Base-by-base conservation (phyloP, 2,888 invertebrate genomes). In the Drosophila kanekoi region DNA sequence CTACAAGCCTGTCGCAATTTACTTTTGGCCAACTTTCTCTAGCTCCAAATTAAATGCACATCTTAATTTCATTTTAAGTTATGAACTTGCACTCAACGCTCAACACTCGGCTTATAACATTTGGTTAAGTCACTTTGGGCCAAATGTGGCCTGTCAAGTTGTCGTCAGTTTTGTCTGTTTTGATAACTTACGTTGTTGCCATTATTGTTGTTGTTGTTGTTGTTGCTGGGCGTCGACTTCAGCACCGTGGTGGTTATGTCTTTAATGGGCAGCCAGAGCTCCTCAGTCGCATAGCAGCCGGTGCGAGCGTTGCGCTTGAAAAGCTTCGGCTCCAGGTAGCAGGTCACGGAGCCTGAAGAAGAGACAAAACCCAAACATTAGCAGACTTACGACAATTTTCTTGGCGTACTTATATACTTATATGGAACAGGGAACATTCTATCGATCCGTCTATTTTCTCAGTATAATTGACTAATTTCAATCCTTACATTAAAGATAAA, bases 191-290 rank as follows among this genome's bases (percentile, higher is more conserved):
- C 84, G 61, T 81, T 81, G 38, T 62, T 72, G 44, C 54, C 79
- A 45, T 77, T 74, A 38, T 66, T 82, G 41, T 56, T 76, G 16
- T 78, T 79, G 51, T 78, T 81, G 18, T 62, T 87, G 44, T 86
- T 82, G 28, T 69, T 83, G 51, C 11, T 68, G 54, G 88, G 83
- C 4, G 80, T 69, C 20, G 78, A 73, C 58, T 84, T 90, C 23
- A 82, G 72, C 40, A 89, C 82, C 3, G 92, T 92, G 6, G 91
- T 90, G 28, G 87, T 92, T 64, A 92, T 92, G 65, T 92, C 93
- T 74, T 91, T 92, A 33, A 92, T 91, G 9, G 92, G 92, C 73
- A 91, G 71, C 93, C 93, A 92, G 9, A 92, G 78, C 73, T 92
- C 92, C 48, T 92, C 92, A 3, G 91, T 92, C 37, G 87, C 57